These are phyloP conservation scores for Hermaeophaga mercurialis DNA, from an alignment of 2,888 invertebrate genomes.

Conservation along the genomic window DNA sequence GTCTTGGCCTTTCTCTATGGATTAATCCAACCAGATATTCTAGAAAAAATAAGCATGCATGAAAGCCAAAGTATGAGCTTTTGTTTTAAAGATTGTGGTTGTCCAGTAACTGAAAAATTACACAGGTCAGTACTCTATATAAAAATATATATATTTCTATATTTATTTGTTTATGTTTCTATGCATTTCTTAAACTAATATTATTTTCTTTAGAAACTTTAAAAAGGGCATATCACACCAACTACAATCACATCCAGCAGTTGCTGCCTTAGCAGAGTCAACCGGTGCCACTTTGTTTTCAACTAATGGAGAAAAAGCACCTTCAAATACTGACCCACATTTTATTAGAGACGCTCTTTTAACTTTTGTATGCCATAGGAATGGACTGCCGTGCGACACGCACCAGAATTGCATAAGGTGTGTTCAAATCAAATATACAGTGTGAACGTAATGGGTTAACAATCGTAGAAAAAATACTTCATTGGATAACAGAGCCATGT, in stretches of 20 bases:
- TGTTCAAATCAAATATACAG: too few relatives aligned
- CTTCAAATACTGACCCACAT: conserved; percentile 68
- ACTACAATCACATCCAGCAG: conserved; percentile 74
- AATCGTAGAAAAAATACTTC: too few relatives aligned
- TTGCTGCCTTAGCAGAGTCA: conserved; percentile 71
- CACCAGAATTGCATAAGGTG: conserved; percentile 57
- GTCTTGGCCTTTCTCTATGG: conserved; percentile 79
- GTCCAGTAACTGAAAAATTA: conserved; percentile 69
- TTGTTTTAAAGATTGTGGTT: conserved; percentile 86
- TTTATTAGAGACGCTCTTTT: conserved; percentile 80
- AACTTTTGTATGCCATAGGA: conserved; percentile 85
- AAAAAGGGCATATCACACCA: conserved; percentile 67
- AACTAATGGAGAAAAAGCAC: conserved; percentile 63
- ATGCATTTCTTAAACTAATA: conserved; percentile 2
- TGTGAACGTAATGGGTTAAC: too few relatives aligned
- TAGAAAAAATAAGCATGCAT: conserved; percentile 68
- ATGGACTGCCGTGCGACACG: conserved; percentile 75
- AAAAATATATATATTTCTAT: too few relatives aligned
- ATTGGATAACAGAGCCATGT: too few relatives aligned
- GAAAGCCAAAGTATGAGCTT: conserved; percentile 84
- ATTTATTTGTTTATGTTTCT: too few relatives aligned
- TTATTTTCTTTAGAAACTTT: conserved; percentile 59
- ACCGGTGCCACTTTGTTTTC: conserved; percentile 70
- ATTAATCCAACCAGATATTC: conserved; percentile 70
- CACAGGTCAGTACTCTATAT: conserved; percentile 57